These are phyloP conservation scores for Hypomesus transpacificus DNA, from an alignment of 2,113 vertebrate genomes.

Conservation along the genomic window DNA sequence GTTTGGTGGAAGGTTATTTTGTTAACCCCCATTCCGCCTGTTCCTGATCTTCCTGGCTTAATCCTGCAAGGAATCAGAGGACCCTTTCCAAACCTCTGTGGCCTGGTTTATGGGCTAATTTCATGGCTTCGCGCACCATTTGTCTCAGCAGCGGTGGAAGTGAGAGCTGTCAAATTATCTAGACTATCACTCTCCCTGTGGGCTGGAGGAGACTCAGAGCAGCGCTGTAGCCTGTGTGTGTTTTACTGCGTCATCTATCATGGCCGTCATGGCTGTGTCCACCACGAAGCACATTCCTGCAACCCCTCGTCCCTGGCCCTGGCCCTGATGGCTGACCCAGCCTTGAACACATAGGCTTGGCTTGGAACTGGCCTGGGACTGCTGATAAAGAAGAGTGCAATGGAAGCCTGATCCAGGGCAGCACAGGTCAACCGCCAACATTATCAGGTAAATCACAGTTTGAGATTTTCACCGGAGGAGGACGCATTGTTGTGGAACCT, in stretches of 20 bases:
- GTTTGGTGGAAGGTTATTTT: neutral
- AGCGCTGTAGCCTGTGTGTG: slow-evolving; percentile 7
- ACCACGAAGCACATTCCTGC: slow-evolving; percentile 27
- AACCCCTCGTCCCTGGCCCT: neutral
- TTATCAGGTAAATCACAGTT: slow-evolving; percentile 17
- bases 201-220: neutral
- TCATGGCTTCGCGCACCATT: slow-evolving; percentile 34
- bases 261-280: slow-evolving; percentile 19
- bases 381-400: slow-evolving; percentile 24
- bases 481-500: neutral
- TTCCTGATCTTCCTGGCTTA: slow-evolving; percentile 16
- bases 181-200: slow-evolving; percentile 27
- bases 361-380: neutral
- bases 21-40: neutral
- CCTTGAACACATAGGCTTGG: slow-evolving; percentile 36
- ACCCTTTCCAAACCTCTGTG: slow-evolving; percentile 21
- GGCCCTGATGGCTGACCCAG: slow-evolving; percentile 29
- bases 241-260: slow-evolving; percentile 19
- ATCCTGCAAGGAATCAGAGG: slow-evolving; percentile 13
- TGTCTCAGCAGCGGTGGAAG: slow-evolving; percentile 25
- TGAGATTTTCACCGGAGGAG: slow-evolving; percentile 13
- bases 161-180: slow-evolving; percentile 8
- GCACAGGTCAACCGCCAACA: slow-evolving; percentile 37
- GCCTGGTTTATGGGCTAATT: slow-evolving; percentile 38
- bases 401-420: slow-evolving; percentile 20